phyloP scores from a whole-genome alignment of 2,888 invertebrate genomes.

The Ornithoptera alexandrae region DNA sequence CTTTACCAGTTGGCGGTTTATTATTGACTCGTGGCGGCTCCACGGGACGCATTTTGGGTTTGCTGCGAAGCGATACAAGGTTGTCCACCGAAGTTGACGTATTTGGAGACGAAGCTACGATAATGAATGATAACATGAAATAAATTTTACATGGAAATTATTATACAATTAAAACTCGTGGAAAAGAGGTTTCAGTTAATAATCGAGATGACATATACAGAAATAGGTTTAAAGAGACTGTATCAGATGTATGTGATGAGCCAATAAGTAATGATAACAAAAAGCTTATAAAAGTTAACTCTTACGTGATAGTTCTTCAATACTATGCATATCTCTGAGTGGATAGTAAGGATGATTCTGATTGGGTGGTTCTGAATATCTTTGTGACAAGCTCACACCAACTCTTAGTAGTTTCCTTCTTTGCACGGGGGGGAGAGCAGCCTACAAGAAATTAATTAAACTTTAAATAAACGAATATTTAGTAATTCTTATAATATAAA shows the following conservation, averaged over 20 bases:
- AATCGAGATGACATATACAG: no score
- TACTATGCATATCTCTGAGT: conserved; percentile 76
- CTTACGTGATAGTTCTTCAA: conserved; percentile 77
- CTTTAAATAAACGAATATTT: no score
- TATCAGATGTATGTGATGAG: no score
- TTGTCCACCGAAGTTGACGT: conserved; percentile 86
- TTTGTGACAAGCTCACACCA: conserved; percentile 72
- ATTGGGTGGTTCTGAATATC: conserved; percentile 82
- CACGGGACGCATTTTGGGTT: conserved; percentile 84
- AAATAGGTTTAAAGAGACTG: no score
- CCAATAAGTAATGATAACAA: no score
- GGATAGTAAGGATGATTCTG: conserved; percentile 75
- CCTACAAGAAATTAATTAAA: conserved; percentile 43
- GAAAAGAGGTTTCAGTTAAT: neutral
- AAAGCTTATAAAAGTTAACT: no score
- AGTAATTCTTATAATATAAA: no score
- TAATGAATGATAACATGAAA: conserved; percentile 5
- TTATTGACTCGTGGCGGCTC: conserved; percentile 82
- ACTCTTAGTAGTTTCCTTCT: conserved; percentile 67
- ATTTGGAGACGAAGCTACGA: conserved; percentile 74
- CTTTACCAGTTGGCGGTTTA: conserved; percentile 74
- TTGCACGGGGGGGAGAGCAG: conserved; percentile 67
- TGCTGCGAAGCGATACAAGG: conserved; percentile 76
- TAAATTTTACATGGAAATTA: neutral
- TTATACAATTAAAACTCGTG: neutral